A percentile compares a stretch with the other conserved stretches of the same genome.
Evolutionary conservation across 2,113 vertebrate species (phyloP).

Genomic region (Danionella cerebrum): DNA sequence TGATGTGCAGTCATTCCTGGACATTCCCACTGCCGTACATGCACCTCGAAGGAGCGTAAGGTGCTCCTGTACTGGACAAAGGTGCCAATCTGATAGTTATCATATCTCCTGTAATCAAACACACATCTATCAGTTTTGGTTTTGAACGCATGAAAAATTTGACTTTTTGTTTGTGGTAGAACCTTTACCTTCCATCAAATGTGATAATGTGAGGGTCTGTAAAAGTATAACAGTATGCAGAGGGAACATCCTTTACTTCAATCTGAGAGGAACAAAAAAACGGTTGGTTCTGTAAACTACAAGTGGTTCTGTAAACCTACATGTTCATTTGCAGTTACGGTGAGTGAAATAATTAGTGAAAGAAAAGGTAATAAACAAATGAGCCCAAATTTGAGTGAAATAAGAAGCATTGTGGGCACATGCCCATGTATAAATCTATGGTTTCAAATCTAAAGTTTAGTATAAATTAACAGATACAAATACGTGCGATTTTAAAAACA

Average conservation of each 20-base stretch:
- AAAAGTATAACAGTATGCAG: conserved; percentile 81
- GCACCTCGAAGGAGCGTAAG: conserved; percentile 74
- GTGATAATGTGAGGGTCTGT: conserved; percentile 88
- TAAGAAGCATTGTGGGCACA: too few relatives aligned
- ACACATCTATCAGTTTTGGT: neutral
- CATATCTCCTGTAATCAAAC: conserved; percentile 67
- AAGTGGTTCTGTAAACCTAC: too few relatives aligned
- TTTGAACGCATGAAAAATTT: neutral
- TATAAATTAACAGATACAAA: too few relatives aligned
- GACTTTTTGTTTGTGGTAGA: neutral
- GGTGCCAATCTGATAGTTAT: conserved; percentile 81
- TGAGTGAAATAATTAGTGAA: too few relatives aligned
- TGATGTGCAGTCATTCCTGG: conserved; percentile 64
- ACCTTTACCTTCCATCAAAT: conserved; percentile 83
- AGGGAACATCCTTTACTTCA: conserved; percentile 68
- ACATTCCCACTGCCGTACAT: conserved; percentile 86
- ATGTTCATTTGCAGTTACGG: too few relatives aligned
- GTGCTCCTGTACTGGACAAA: conserved; percentile 80
- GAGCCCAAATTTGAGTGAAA: too few relatives aligned
- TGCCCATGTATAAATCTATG: too few relatives aligned
- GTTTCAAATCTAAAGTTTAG: too few relatives aligned
- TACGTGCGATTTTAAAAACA: too few relatives aligned
- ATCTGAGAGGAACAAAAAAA: conserved; percentile 71
- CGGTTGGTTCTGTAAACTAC: too few relatives aligned
- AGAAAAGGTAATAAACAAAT: too few relatives aligned